Evolutionary conservation across 2,888 invertebrate species (phyloP), one percentile per base, ranked within the genome.

Genomic region (Troilus luridus): DNA sequence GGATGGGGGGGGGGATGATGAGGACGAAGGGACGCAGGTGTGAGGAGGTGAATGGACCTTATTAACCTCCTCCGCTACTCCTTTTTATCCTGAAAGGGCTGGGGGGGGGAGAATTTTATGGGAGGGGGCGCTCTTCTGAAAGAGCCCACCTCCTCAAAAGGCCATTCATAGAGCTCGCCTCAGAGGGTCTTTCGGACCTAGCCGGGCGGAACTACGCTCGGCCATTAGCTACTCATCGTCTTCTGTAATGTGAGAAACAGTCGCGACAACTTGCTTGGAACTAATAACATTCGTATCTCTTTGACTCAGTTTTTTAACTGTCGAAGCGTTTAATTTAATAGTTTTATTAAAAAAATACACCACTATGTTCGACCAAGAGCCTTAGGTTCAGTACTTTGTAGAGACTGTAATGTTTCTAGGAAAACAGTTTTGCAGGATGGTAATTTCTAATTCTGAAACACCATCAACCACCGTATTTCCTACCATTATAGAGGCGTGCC

Each of bases 151-250:
- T n/a, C 12, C 85, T n/a, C 85, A 12, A 85, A 56, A 85, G 85
- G 56, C 85, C 85, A 56, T 85, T 85, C 85, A 85, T 85, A 85
- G 21, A 54, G 85, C 85, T 85, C 72, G n/a, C 85, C 56, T 10
- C 56, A 17, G 56, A 27, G 56, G 56, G n/a, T n/a, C 85, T 85
- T 85, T 85, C 56, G 85, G 56, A 58, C 11, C 56, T 41, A 85
- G 85, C 56, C 85, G 56, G 54, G 85, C 85, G 85, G n/a, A 77
- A 77, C 72, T 85, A n/a, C n/a, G 21, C 85, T 85, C 56, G 10
- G 24, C 56, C 56, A 85, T 85, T 85, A 85, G 85, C 54, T 11
- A 54, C 81, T 24, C 81, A 85, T 77, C 77, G 9, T 85, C 56
- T 56, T 58, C 41, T 58, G 12, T 21, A 24, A 24, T 67, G 12